Base-by-base conservation (phyloP, 2,113 vertebrate genomes). In the Scomber scombrus region DNA sequence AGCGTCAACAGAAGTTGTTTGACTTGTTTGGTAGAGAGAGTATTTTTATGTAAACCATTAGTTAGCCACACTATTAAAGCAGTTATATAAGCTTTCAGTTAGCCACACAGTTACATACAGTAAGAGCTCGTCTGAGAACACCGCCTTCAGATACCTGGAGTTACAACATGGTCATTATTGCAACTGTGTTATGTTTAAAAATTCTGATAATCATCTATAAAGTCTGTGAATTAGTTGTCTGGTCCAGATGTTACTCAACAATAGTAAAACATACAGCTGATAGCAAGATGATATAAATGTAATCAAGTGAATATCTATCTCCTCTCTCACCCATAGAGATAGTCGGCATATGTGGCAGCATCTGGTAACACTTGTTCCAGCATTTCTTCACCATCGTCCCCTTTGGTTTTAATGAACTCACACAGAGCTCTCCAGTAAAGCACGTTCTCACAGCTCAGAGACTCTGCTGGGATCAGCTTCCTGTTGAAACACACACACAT, bases 361-460 rank as follows among this genome's bases (percentile, higher is more conserved):
- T 99, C 98, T 61, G 98, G 96, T 54, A 99, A 90, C 65, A 99
- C 82, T 66, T 95, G 88, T 57, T 99, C 98, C 58, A 99, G 91
- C 79, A 96, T 89, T 81, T 95, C 95, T 87, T 98, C 98, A 18
- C 96, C 96, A 71, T 97, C 97, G 70, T 97, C 95, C 77, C 95
- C 97, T 95, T 96, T 96, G 63, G 93, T 93, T 91, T 96, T 97
- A 62, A 98, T 78, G 91, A 97, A 96, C 86, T 98, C 96, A 81
- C 97, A 98, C 63, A 98, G 93, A 16, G 95, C 94, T 87, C 95
- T 95, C 98, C 97, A 99, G 78, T 97, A 95, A 66, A 99, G 88
- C 55, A 96, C 95, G 69, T 94, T 96, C 93, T 99, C 97, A 82
- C 96, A 95, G 73, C 95, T 97, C 84, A 99, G 94, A 40, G 92